phyloP scores from a whole-genome alignment of 2,113 vertebrate species.

The Tichodroma muraria region DNA sequence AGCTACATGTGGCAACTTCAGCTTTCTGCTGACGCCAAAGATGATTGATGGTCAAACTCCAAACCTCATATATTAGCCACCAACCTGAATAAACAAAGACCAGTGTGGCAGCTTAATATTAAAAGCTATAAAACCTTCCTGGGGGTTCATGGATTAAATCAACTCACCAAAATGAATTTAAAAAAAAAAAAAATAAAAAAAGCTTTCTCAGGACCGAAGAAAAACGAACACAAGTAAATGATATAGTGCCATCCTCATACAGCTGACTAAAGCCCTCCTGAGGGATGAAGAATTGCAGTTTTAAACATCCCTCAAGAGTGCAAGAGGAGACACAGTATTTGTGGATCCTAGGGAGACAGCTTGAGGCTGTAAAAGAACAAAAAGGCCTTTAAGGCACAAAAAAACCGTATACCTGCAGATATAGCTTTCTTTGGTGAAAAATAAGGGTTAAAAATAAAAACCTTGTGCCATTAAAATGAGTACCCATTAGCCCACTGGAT shows the following conservation, averaged over 20 bases:
- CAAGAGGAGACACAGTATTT: conserved; percentile 30
- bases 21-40: not conserved
- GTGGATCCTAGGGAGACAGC: conserved; percentile 35
- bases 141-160: conserved; percentile 51
- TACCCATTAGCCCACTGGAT: not conserved
- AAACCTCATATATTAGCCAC: conserved; percentile 21
- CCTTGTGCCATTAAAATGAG: not conserved
- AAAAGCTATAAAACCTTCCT: conserved; percentile 58
- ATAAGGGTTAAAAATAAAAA: not conserved
- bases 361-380: conserved; percentile 47
- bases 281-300: conserved; percentile 44
- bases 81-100: conserved; percentile 61
- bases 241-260: conserved; percentile 38
- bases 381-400: conserved; percentile 30
- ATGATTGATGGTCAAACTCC: conserved; percentile 37
- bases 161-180: conserved; percentile 41
- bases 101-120: conserved; percentile 43
- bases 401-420: not conserved
- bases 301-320: conserved; percentile 33
- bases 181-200: not conserved
- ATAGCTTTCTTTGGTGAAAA: not conserved
- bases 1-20: not conserved
- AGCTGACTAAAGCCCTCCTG: conserved; percentile 36
- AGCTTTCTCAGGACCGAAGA: conserved; percentile 1
- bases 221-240: conserved; percentile 1